Percentiles rank a stretch among this genome's conserved stretches.
Conservation (phyloP, 2,797 vertebrate genomes). For the Simalia tracyae region DNA sequence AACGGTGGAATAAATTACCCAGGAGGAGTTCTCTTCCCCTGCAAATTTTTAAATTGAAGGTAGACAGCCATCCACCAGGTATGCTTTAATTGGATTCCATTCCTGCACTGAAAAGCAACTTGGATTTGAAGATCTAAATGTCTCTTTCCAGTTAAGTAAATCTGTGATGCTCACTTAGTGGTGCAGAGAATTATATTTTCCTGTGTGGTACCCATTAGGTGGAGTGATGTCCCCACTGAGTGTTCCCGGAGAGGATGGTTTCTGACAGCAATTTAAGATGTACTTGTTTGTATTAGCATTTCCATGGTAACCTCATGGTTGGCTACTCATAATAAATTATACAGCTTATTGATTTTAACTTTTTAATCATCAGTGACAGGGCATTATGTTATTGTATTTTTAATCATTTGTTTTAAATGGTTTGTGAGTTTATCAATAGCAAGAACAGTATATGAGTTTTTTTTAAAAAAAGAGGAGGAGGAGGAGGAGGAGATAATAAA, state of each 20-base stretch:
- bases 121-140: not conserved
- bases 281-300: not conserved
- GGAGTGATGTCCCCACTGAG: not conserved
- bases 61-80: not conserved
- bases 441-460: not conserved
- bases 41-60: not conserved
- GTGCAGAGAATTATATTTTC: not conserved
- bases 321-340: not conserved
- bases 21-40: not conserved
- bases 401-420: not conserved
- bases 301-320: not conserved
- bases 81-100: not conserved
- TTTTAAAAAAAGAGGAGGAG: not conserved
- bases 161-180: not conserved
- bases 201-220: not conserved
- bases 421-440: not conserved
- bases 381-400: not conserved
- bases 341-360: not conserved
- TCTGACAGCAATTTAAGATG: not conserved
- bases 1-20: not conserved
- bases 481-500: not conserved
- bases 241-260: not conserved
- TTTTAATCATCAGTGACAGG: not conserved
- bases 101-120: not conserved
- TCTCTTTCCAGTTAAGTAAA: not conserved